A percentile compares a stretch with the other conserved stretches of the same genome.
These are phyloP conservation scores for Cottus gobio DNA, from an alignment of 2,113 vertebrate species.

Conservation along the genomic window DNA sequence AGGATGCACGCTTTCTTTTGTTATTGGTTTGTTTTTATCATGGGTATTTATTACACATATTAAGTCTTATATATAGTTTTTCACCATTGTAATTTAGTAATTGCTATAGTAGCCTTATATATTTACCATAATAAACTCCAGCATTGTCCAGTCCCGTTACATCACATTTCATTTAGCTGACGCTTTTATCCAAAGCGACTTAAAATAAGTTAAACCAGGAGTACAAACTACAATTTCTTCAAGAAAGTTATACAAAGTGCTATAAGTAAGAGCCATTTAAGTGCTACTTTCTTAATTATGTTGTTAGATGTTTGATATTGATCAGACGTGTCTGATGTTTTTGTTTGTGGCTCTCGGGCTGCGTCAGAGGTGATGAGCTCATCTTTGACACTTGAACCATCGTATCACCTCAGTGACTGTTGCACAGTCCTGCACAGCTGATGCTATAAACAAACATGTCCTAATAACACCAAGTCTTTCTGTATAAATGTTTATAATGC, in stretches of 20 bases:
- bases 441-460: background rate
- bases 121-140: background rate
- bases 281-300: too few species aligned
- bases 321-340: background rate
- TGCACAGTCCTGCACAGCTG: background rate
- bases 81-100: background rate
- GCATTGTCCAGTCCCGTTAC: background rate
- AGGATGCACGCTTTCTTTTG: too few species aligned
- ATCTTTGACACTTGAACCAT: background rate
- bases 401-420: background rate
- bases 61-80: background rate
- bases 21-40: too few species aligned
- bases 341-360: background rate
- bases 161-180: too few species aligned
- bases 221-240: too few species aligned
- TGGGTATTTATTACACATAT: background rate
- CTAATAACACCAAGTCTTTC: too few species aligned
- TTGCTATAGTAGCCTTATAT: background rate
- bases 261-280: too few species aligned
- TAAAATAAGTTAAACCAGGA: too few species aligned
- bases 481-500: background rate
- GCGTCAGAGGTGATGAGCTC: background rate
- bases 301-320: background rate
- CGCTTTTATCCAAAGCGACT: too few species aligned
- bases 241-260: too few species aligned